Base-by-base conservation (phyloP, 2,113 vertebrate genomes). In the Saccopteryx leptura region DNA sequence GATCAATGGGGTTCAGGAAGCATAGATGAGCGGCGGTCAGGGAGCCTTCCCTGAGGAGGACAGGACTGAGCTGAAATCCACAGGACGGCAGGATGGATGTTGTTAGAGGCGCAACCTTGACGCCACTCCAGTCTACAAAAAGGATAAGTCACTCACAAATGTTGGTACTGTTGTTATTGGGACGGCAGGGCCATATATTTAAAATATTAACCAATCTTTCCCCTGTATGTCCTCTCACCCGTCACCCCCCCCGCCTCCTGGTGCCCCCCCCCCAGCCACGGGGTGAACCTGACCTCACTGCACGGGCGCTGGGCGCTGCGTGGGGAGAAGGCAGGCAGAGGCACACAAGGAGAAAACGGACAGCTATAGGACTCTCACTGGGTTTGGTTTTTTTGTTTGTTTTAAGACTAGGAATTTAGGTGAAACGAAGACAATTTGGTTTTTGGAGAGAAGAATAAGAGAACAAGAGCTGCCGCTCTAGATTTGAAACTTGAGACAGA, bases 61-160 rank as follows among this genome's bases (percentile, higher is more conserved):
- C 91, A 87, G 74, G 93, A 91, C 28, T 65, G 91, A 96, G 69
- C 82, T 86, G 68, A 96, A 86, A 65, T 61, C 31, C 84, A 71
- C 89, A 86, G 63, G 54, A 87, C 72, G 56, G 83, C 7, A 88
- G 78, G 54, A 91, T 78, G 63, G 58, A 93, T 39, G 78, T 87
- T 87, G 71, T 87, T 91, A 81, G 0, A 71, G 60, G 79, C 79
- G 79, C 90, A 96, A 97, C 94, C 96, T 96, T 91, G 96, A 97
- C 96, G 72, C 79, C 54, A 84, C 79, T 83, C 54, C 63, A 83
- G 63, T 79, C 87, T 84, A 72, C 89, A 72, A 91, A 91, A 90
- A 93, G 82, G 89, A 87, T 91, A 89, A 87, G 84, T 96, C 75
- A 95, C 39, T 95, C 97, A 83, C 87, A 87, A 83, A 75, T 18